Evolutionary conservation across 2,888 invertebrate genomes (phyloP), one percentile per base, ranked within the genome.

Genomic region (Penaeus monodon): DNA sequence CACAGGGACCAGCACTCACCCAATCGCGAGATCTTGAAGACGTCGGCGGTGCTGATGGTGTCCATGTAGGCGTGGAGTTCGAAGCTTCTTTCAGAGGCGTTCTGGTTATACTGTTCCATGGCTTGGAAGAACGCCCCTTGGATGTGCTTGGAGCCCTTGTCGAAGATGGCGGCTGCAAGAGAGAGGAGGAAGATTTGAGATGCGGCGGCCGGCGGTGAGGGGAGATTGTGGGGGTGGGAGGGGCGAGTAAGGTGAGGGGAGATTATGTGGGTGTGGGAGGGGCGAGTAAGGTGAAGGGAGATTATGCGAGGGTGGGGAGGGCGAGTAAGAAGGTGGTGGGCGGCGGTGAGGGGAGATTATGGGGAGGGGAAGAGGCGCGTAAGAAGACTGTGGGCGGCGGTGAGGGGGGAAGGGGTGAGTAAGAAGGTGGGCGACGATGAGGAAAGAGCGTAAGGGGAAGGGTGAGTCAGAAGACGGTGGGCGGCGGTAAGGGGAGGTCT

Each of bases 21-120:
- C 90, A 97, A 94, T 91, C 97, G 94, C 76, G 97, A 97, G 88
- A 98, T 94, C 92, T 97, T 97, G 94, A 97, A 98, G 89, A 97
- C 97, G 92, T 98, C 97, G 38, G 97, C 97, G 22, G 97, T 97
- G 92, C 97, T 96, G 93, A 98, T 97, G 91, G 97, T 84, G 70
- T 87, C 89, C n/a, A 87, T 84, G 44, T 63, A 89, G 29, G 86
- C 86, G 49, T 87, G 86, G n/a, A 88, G 77, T 57, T 84, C n/a
- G 24, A 81, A 57, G 29, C 81, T 74, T 20, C 81, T 63, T 24
- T 57, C 66, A 4, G 86, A 76, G 29, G 81, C 33, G 76, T 86
- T 86, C 66, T 86, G 81, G 77, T 86, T 86, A 68, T 86, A 81
- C 27, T 86, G 86, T 8, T 86, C 27, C 57, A 86, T 81, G 81